A percentile compares a stretch with the other conserved stretches of the same genome.
Conservation (phyloP, 2,113 vertebrate species). For the Mus spicilegus region DNA sequence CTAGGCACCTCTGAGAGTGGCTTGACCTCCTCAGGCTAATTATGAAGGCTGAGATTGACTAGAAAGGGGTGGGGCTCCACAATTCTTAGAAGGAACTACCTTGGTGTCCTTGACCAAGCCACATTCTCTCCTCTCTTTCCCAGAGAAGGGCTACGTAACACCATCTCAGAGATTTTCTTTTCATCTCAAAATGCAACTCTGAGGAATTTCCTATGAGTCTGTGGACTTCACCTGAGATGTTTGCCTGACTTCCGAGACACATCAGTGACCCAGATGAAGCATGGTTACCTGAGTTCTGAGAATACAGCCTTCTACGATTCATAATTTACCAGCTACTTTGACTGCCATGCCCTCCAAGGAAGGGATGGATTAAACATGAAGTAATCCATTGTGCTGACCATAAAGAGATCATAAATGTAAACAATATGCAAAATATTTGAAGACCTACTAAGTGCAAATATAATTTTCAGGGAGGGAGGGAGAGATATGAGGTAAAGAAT, state of each 20-base stretch:
- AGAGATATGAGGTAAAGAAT: neutral
- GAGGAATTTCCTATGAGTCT: neutral
- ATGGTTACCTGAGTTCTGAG: neutral
- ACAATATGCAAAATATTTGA: neutral
- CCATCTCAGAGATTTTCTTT: neutral
- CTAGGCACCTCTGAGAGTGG: neutral
- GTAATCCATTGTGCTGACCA: neutral
- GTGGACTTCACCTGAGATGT: neutral
- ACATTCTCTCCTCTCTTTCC: neutral
- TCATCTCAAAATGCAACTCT: neutral
- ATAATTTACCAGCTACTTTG: neutral
- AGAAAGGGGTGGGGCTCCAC: neutral
- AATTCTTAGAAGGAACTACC: neutral
- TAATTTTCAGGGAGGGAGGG: neutral
- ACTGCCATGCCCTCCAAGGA: neutral
- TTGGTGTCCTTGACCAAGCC: neutral
- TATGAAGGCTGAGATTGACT: fast-evolving
- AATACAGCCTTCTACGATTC: neutral
- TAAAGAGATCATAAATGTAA: slow-evolving; percentile 27
- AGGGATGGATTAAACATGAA: slow-evolving; percentile 10
- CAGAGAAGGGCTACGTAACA: neutral
- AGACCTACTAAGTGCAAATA: neutral
- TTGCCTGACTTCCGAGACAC: neutral
- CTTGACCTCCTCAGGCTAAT: neutral
- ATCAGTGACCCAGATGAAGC: neutral